These are phyloP conservation scores for Girardinus metallicus DNA, from an alignment of 2,797 vertebrate species.

Conservation along the genomic window DNA sequence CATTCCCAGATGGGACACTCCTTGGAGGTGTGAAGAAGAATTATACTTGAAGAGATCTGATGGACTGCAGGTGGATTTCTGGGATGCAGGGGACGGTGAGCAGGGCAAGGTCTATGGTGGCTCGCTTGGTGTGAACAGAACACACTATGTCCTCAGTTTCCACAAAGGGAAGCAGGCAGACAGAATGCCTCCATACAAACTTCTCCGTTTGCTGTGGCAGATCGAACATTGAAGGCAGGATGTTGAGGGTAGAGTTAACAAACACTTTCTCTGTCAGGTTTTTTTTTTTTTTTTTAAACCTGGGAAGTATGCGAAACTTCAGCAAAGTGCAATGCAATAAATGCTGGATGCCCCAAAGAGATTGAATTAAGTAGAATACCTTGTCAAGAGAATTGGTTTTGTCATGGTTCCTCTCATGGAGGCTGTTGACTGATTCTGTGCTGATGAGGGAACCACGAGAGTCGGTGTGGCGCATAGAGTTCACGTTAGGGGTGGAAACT, in stretches of 20 bases:
- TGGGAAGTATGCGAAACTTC: conserved; percentile 5
- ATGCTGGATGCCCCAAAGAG: conserved; percentile 3
- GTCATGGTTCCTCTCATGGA: conserved; percentile 89
- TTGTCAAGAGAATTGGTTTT: conserved; percentile 94
- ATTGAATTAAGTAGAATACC: conserved; percentile 74
- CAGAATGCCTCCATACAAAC: conserved; percentile 88
- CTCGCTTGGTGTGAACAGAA: conserved; percentile 87
- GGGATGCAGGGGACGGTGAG: conserved; percentile 82
- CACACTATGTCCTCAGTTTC: conserved; percentile 80
- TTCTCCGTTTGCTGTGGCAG: conserved; percentile 85
- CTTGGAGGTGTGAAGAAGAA: conserved; percentile 33
- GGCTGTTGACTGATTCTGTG: conserved; percentile 92
- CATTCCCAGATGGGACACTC: conserved; percentile 67
- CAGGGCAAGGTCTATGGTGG: conserved; percentile 92
- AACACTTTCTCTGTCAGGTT: conserved; percentile 23
- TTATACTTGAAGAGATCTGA: conserved; percentile 79
- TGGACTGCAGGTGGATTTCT: conserved; percentile 75
- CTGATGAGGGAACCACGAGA: conserved; percentile 95
- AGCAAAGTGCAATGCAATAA: conserved; percentile 13
- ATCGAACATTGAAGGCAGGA: conserved; percentile 24
- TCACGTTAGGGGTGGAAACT: conserved; percentile 90
- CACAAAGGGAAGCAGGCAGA: conserved; percentile 78
- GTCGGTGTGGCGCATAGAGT: conserved; percentile 89
- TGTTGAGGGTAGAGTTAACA: conserved; percentile 73
- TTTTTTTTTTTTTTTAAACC: conserved; percentile 11